Base-by-base conservation (phyloP, 2,888 invertebrate genomes). In the Drosophila mimica region DNA sequence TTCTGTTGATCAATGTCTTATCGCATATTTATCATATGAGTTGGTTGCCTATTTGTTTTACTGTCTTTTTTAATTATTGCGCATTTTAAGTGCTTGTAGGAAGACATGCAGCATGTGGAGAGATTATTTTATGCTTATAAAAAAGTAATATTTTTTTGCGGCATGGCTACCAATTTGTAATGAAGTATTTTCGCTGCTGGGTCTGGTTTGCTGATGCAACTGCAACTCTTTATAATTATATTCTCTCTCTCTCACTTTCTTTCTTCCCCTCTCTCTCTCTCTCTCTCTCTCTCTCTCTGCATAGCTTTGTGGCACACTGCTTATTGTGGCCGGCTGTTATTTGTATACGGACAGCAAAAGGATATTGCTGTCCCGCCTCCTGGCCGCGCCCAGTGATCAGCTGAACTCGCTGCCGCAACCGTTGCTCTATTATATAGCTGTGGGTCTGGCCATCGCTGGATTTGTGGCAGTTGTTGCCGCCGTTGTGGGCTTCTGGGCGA, bases 401-500 rank as follows among this genome's bases (percentile, higher is more conserved):
- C 76, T 93, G 0, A 94, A 94, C 58, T 94, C 94, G 43, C 92
- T 96, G 67, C 94, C 95, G 1, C 96, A 97, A 86, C 96, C 97
- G 0, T 94, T 97, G 17, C 95, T 97, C 84, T 96, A 97, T 91
- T 97, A 97, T 90, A 94, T 96, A 9, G 95, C 96, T 0, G 94
- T 97, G 57, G 96, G 95, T 3, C 92, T 96, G 58, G 94, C 96
- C n/a, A 94, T 94, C 0, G 94, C 96, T 0, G 97, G 97, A 1
- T 94, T 97, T 62, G 92, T 95, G 40, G 94, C 96, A 59, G 95
- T 96, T 62, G 94, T 95, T 8, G 94, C 95, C 1, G 95, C 96
- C 5, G 95, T 97, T 53, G 93, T 97, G 28, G 97, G 97, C 56
- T 97, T 96, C 92, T 97, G 97, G 97, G 96, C 96, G 0, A 95